phyloP scores from a whole-genome alignment of 1,140 invertebrate genomes.

The Temnothorax nylanderi region DNA sequence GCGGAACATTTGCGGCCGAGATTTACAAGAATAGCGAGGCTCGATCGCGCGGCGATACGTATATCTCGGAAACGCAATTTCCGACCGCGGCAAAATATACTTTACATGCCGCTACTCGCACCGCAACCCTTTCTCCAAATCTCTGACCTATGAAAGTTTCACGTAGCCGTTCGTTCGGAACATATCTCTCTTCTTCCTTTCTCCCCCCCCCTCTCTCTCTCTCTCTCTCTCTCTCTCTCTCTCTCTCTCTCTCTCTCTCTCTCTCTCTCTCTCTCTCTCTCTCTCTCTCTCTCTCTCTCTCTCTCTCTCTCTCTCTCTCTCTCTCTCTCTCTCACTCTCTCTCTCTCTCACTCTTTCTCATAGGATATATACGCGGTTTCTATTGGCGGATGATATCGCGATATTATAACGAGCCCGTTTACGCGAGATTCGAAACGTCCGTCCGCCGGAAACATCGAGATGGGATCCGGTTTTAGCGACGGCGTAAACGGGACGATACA shows the following conservation, averaged over 20 bases:
- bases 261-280: not conserved
- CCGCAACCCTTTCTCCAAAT: constrained; percentile 1
- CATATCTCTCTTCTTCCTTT: not conserved
- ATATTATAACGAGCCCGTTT: constrained; percentile 35
- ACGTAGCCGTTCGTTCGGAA: not conserved
- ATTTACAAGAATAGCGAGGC: constrained; percentile 50
- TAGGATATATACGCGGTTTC: not conserved
- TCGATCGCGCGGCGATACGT: constrained; percentile 30
- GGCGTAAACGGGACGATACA: constrained; percentile 12
- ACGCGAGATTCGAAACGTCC: constrained; percentile 29
- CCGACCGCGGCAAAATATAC: constrained; percentile 20
- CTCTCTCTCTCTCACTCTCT: not conserved
- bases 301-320: not conserved
- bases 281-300: not conserved
- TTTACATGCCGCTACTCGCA: not conserved
- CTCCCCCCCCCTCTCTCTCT: not conserved
- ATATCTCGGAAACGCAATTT: constrained; percentile 51
- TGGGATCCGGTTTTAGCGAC: constrained; percentile 42
- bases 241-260: not conserved
- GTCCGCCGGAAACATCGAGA: constrained; percentile 38
- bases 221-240: not conserved
- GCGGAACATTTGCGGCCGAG: constrained; percentile 33
- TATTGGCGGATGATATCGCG: constrained; percentile 21
- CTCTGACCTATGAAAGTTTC: constrained; percentile 26
- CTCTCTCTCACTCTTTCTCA: not conserved